Evolutionary conservation across 1,140 invertebrate species (phyloP).

Genomic region (Atta texana): DNA sequence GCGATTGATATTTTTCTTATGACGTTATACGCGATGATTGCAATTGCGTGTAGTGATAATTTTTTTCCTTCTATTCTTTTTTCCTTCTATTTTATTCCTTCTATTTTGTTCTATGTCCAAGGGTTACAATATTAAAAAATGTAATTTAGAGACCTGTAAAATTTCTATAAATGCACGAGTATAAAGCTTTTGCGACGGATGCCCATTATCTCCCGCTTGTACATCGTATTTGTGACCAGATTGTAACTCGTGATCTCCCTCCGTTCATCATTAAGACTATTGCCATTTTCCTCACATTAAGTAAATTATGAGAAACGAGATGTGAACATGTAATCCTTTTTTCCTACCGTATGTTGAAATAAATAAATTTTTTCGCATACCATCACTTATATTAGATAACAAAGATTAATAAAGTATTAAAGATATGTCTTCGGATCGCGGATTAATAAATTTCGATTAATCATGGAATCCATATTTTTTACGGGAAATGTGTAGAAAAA

Average conservation of each 20-base stretch:
- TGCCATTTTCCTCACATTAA: slow-evolving; percentile 16
- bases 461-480: neutral
- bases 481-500: neutral
- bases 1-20: neutral
- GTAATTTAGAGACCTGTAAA: neutral
- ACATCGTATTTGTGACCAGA: neutral
- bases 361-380: neutral
- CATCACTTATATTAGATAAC: neutral
- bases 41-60: neutral
- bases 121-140: neutral
- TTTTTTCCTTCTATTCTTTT: neutral
- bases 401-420: too few relatives aligned
- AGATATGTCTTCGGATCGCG: too few relatives aligned
- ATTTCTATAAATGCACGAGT: neutral
- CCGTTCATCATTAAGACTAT: neutral
- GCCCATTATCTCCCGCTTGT: neutral
- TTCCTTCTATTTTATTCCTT: too few relatives aligned
- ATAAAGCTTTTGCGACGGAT: neutral
- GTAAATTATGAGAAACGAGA: neutral
- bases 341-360: neutral
- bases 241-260: neutral
- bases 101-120: neutral
- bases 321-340: neutral
- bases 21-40: neutral
- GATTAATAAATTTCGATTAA: neutral